Percentiles rank a stretch among this genome's conserved stretches.
These are phyloP conservation scores for Hirudinaria manillensis DNA, from an alignment of 2,888 invertebrate species.

Conservation along the genomic window DNA sequence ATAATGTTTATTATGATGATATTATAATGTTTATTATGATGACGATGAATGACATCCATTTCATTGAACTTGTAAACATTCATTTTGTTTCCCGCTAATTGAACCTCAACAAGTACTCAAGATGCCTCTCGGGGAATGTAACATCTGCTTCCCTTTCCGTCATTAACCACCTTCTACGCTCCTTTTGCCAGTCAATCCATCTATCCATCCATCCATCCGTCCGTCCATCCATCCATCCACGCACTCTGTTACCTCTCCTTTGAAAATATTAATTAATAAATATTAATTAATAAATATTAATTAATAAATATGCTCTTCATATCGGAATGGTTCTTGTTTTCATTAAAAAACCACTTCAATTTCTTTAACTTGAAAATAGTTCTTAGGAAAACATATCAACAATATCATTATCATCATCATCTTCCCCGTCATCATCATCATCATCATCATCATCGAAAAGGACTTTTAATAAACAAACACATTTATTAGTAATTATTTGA, in stretches of 20 bases:
- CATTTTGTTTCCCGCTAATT: conserved; percentile 2
- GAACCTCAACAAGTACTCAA: not conserved
- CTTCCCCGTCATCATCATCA: conserved; percentile 15
- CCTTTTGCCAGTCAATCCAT: not conserved
- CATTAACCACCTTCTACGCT: not conserved
- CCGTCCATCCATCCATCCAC: not conserved
- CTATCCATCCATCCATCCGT: conserved; percentile 15
- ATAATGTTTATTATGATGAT: too few relatives aligned
- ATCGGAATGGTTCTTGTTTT: too few relatives aligned
- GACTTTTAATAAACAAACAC: not conserved
- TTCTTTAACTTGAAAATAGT: conserved; percentile 6
- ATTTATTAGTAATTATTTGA: not conserved
- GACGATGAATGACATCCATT: not conserved
- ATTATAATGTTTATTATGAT: too few relatives aligned
- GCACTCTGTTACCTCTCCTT: too few relatives aligned
- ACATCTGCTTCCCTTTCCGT: conserved; percentile 1
- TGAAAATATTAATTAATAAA: too few relatives aligned
- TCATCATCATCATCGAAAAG: not conserved
- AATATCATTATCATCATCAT: not conserved
- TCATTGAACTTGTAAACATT: not conserved
- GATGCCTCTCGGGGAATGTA: not conserved
- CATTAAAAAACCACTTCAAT: not conserved
- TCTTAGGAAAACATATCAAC: not conserved
- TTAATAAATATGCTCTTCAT: too few relatives aligned
- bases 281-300: too few relatives aligned